Percentiles rank a stretch among this genome's conserved stretches.
phyloP scores from a whole-genome alignment of 2,888 invertebrate genomes.

The Thera britannica region DNA sequence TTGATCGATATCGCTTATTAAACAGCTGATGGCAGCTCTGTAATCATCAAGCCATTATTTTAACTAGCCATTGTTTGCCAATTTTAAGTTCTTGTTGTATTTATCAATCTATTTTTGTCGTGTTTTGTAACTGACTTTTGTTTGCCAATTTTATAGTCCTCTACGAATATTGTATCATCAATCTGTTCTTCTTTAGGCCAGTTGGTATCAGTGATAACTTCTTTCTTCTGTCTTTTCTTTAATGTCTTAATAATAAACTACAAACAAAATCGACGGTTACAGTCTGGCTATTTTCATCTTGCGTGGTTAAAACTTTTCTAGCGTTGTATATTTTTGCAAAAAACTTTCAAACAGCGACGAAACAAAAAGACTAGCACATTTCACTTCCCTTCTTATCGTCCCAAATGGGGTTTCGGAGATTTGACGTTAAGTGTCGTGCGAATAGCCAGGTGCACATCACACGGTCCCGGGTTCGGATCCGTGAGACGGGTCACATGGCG shows the following conservation, averaged over 20 bases:
- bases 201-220: background rate
- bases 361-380: conserved; percentile 24
- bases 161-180: no score
- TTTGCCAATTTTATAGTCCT: background rate
- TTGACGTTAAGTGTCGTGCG: conserved; percentile 57
- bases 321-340: conserved; percentile 1
- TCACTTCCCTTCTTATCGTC: conserved; percentile 32
- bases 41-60: conserved; percentile 7
- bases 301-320: background rate
- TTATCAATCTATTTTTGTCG: background rate
- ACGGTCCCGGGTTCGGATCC: conserved; percentile 37
- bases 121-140: no score
- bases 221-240: background rate
- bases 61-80: background rate
- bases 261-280: background rate
- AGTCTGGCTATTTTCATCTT: background rate
- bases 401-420: conserved; percentile 39
- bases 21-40: conserved; percentile 19
- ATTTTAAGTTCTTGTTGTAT: background rate
- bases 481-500: conserved; percentile 45
- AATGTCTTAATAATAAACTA: background rate
- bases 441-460: conserved; percentile 49
- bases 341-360: conserved; percentile 8
- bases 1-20: conserved; percentile 31
- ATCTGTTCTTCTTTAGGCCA: background rate